phyloP scores from a whole-genome alignment of 2,113 vertebrate genomes.

The Paramormyrops kingsleyae region DNA sequence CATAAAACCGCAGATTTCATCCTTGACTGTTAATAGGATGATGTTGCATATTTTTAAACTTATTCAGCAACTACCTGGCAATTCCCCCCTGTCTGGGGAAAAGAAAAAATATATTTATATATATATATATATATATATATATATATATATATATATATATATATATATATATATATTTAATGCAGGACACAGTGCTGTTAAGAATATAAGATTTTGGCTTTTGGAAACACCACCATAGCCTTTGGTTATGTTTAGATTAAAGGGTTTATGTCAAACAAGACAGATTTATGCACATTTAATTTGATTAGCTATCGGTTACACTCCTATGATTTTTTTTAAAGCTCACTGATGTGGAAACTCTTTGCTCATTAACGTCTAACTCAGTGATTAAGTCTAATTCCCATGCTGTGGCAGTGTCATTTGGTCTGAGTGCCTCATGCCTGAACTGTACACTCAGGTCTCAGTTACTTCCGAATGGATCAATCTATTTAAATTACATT shows the following conservation, averaged over 20 bases:
- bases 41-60: neutral
- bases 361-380: neutral
- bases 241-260: constrained; percentile 5
- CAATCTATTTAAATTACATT: neutral
- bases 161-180: neutral
- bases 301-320: constrained; percentile 6
- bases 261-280: neutral
- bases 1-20: neutral
- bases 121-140: no score
- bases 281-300: constrained; percentile 6
- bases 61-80: neutral
- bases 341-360: neutral
- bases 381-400: neutral
- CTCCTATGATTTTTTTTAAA: neutral
- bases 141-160: neutral
- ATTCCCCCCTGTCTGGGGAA: neutral
- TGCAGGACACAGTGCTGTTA: neutral
- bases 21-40: neutral
- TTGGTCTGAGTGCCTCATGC: neutral
- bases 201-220: neutral
- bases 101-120: neutral
- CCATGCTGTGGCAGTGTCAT: neutral
- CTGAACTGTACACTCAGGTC: neutral
- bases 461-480: neutral
- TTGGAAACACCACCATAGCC: neutral